Evolutionary conservation across 2,113 vertebrate species (phyloP).

Genomic region (Prochilodus magdalenae): DNA sequence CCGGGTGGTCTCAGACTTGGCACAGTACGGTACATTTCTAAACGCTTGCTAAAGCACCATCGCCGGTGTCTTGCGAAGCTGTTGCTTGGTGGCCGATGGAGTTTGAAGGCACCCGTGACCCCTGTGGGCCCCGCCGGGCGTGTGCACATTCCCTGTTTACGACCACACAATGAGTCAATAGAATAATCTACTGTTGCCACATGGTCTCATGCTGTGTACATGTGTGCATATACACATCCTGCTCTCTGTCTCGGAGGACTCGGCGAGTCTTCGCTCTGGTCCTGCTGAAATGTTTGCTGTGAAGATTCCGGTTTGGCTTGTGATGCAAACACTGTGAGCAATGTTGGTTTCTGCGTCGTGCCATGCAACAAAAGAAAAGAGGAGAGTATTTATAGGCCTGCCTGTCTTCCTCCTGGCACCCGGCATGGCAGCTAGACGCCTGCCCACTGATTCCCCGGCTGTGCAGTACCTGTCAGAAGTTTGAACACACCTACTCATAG

Average conservation of each 20-base stretch:
- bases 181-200: background rate
- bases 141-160: background rate
- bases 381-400: conserved; percentile 1
- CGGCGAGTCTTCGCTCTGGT: background rate
- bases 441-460: background rate
- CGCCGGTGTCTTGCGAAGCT: background rate
- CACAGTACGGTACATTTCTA: too few relatives aligned
- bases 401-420: background rate
- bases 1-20: too few relatives aligned
- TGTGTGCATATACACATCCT: background rate
- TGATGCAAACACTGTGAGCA: background rate
- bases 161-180: background rate
- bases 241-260: background rate
- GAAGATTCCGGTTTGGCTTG: background rate
- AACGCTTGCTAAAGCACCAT: background rate
- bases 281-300: conserved; percentile 1
- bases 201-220: background rate
- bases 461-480: background rate
- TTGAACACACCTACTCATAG: too few relatives aligned
- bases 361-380: background rate
- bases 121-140: background rate
- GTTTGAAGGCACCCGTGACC: too few relatives aligned
- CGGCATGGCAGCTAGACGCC: background rate
- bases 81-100: background rate
- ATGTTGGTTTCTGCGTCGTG: background rate